Evolutionary conservation across 2,113 vertebrate species (phyloP), one percentile per base, ranked within the genome.

Genomic region (Uria aalge): DNA sequence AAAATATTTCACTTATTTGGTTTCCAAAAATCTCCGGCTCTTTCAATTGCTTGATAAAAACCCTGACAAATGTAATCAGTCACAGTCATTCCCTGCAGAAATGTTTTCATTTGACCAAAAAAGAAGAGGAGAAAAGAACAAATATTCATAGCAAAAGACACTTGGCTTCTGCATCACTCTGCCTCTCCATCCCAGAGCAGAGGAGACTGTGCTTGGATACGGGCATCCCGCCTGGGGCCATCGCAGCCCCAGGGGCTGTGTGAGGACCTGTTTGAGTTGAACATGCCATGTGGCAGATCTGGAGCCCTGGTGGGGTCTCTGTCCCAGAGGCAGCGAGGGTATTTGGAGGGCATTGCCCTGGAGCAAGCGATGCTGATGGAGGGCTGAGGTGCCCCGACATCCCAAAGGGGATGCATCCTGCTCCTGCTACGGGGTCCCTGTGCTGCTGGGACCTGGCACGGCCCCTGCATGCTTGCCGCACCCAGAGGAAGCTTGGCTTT

Each of bases 1-100:
- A 93, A 96, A 97, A 96, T 95, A 94, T 97, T 97, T 95, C 96
- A 96, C 85, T 96, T 96, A 91, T 96, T 96, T 90, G 92, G 94
- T 95, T 96, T 96, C 90, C 89, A 94, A 96, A 97, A 97, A 86
- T 96, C 94, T 91, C 84, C 17, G 0, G 48, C 66, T 95, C 69
- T 90, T 94, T 95, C 95, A 94, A 92, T 96, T 95, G 95, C 96
- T 95, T 93, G 95, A 97, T 95, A 97, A 96, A 95, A 93, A 88
- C 96, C 95, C 92, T 95, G 96, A 96, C 96, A 96, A 96, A 97
- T 94, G 93, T 53, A 93, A 94, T 96, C 94, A 96, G 95, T 96
- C 87, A 96, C 68, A 96, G 96, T n/a, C 94, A 76, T 96, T 94
- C 90, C 95, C 94, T 80, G 93, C 71, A 96, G 90, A 96, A 97